Base-by-base conservation (phyloP, 2,113 vertebrate genomes). In the Rhea pennata region DNA sequence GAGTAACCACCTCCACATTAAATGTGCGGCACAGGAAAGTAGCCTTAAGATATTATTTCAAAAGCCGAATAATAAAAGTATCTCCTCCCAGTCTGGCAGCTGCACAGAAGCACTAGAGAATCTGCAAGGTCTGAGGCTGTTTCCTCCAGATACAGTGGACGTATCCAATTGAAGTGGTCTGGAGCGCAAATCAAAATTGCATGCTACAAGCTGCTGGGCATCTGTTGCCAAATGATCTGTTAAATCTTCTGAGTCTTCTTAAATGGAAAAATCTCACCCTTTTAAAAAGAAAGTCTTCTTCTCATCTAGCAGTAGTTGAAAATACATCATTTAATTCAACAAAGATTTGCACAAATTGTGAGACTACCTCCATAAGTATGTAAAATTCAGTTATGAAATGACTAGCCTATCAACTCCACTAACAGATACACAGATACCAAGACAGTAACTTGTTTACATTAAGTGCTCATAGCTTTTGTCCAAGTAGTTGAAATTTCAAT, bases 241-340 rank as follows among this genome's bases (percentile, higher is more conserved):
- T 92, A 94, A 76, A 90, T 93, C 61, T 90, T 88, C 50, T 29
- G 44, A 69, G 40, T 81, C 42, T 51, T 84, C 65, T 90, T 76
- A 84, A 88, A 84, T 5, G 69, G 33, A 79, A 82, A 82, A 51
- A 88, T 65, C 24, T 72, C 50, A 53, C 40, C 12, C 26, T 76
- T 54, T 73, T 62, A 56, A 69, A 93, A 91, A 71, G 71, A 84
- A 90, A 94, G 69, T 20, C 33, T 61, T 76, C 15, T 20, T 54
- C 71, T 40, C 12, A 84, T 53, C 58, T 19, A 78, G 50, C 16
- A 75, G 59, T 17, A 84, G 75, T 29, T 86, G 36, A 87, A 90
- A 94, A 88, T 91, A 85, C 48, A 77, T 86, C 51, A 80, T 86
- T 51, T 81, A 85, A 85, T 69, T 54, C 69, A 90, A 88, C 64